phyloP scores from a whole-genome alignment of 2,888 invertebrate genomes.

The Drosophila parthenogenetica region DNA sequence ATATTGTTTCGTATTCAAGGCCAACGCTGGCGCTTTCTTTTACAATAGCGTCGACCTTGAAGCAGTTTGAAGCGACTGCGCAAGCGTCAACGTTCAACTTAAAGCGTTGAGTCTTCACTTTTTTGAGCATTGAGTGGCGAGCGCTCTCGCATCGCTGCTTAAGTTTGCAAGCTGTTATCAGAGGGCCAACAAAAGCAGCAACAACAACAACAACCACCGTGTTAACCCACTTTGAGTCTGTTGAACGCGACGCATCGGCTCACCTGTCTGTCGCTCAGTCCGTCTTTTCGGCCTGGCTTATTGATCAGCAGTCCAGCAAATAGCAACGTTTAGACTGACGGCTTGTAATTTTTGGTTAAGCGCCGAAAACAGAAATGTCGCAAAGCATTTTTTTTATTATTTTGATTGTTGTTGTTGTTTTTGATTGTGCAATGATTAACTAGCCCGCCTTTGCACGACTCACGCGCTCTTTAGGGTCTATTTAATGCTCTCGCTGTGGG shows the following conservation, averaged over 20 bases:
- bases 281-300: conserved; percentile 40
- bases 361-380: conserved; percentile 66
- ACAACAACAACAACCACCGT: conserved; percentile 17
- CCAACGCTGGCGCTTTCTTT: conserved; percentile 78
- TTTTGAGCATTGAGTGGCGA: conserved; percentile 13
- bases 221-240: conserved; percentile 78
- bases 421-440: conserved; percentile 69
- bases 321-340: conserved; percentile 60
- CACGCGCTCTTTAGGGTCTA: conserved; percentile 49
- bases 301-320: conserved; percentile 69
- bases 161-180: conserved; percentile 63
- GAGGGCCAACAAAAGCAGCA: conserved; percentile 31
- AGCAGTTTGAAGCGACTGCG: conserved; percentile 68
- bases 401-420: conserved; percentile 29
- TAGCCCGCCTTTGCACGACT: conserved; percentile 58
- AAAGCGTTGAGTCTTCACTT: neutral
- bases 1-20: conserved; percentile 77
- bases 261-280: conserved; percentile 40
- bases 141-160: conserved; percentile 35
- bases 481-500: conserved; percentile 27
- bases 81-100: conserved; percentile 57
- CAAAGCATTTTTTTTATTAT: conserved; percentile 57
- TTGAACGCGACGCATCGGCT: conserved; percentile 74
- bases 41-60: conserved; percentile 81
- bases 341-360: conserved; percentile 57